Conservation (phyloP, 2,888 invertebrate species). For the Coenonympha arcania region DNA sequence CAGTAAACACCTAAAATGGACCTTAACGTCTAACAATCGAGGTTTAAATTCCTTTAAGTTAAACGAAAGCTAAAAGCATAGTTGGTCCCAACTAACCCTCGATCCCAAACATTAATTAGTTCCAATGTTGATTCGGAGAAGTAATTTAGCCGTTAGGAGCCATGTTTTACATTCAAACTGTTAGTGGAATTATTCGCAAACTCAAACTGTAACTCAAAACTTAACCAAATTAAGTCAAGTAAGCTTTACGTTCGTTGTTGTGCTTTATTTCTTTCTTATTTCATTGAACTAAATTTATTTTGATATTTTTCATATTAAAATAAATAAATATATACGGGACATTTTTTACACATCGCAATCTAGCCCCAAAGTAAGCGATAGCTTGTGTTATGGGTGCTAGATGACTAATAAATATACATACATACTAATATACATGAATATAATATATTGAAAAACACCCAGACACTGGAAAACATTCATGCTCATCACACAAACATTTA, state of each 20-base stretch:
- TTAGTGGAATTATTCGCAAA: background rate
- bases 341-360: too few species aligned
- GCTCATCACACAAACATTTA: too few species aligned
- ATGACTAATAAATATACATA: too few species aligned
- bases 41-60: background rate
- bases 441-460: too few species aligned
- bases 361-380: too few species aligned
- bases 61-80: background rate
- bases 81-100: background rate
- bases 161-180: background rate
- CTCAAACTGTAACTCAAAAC: background rate
- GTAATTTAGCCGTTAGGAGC: constrained; percentile 6
- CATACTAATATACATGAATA: too few species aligned
- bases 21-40: background rate
- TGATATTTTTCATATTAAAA: too few species aligned
- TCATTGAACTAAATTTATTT: too few species aligned
- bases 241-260: background rate
- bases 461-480: too few species aligned
- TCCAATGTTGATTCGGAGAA: constrained; percentile 7
- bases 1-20: background rate
- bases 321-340: too few species aligned
- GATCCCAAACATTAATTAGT: constrained; percentile 10
- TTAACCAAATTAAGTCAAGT: background rate
- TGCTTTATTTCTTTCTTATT: too few species aligned
- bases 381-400: too few species aligned